Evolutionary conservation across 2,113 vertebrate species (phyloP).

Genomic region (Channa argus): DNA sequence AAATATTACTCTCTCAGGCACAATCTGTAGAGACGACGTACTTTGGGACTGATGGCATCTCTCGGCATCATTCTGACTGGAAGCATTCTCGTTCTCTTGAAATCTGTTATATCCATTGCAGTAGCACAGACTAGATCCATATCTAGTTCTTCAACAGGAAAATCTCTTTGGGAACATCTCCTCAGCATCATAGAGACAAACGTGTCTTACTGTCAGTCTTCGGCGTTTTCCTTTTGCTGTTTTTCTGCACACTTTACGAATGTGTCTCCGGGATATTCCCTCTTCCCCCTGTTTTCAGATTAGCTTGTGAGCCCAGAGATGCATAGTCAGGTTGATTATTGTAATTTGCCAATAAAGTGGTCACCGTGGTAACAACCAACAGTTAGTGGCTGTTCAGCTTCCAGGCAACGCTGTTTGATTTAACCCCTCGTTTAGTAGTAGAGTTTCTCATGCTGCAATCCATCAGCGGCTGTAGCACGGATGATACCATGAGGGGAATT

Average conservation of each 20-base stretch:
- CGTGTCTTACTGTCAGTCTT: conserved; percentile 6
- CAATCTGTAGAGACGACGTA: conserved; percentile 38
- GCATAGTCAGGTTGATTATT: conserved; percentile 44
- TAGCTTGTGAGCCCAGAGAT: conserved; percentile 21
- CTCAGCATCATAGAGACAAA: conserved; percentile 23
- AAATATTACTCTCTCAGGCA: conserved; percentile 11
- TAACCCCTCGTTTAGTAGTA: conserved; percentile 48
- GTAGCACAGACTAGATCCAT: not conserved
- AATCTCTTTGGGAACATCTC: conserved; percentile 8
- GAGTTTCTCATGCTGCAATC: conserved; percentile 47
- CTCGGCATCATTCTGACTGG: conserved; percentile 37
- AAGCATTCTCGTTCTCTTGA: not conserved
- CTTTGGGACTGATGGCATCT: conserved; percentile 45
- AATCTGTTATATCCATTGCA: conserved; percentile 5
- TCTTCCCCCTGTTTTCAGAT: not conserved
- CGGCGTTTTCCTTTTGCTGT: conserved; percentile 16
- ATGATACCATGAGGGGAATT: conserved; percentile 65
- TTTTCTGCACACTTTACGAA: conserved; percentile 8
- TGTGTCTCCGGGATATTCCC: not conserved
- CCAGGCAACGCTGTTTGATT: conserved; percentile 51
- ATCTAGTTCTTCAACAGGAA: conserved; percentile 1
- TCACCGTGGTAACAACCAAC: conserved; percentile 48
- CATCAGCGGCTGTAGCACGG: conserved; percentile 62
- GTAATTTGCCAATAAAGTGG: conserved; percentile 53
- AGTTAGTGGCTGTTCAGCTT: conserved; percentile 47